phyloP scores from a whole-genome alignment of 2,888 invertebrate species.

The Limnephilus marmoratus region DNA sequence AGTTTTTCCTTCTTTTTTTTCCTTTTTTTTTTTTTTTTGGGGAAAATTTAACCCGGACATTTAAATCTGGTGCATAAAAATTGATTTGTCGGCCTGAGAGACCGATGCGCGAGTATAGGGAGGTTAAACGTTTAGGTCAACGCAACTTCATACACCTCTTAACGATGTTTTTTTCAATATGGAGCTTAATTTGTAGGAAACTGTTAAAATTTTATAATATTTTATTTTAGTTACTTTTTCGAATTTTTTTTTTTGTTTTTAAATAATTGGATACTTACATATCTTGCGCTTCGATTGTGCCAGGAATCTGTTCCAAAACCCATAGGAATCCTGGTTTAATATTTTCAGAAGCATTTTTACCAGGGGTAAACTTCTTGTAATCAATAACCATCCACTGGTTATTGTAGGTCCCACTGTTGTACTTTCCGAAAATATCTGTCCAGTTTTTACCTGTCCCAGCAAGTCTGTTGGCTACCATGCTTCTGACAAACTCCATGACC shows the following conservation, averaged over 20 bases:
- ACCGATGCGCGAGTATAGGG: too few relatives aligned
- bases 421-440: conserved; percentile 77
- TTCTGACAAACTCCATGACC: conserved; percentile 79
- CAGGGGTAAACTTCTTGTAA: conserved; percentile 80
- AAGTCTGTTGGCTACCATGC: conserved; percentile 82
- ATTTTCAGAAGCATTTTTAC: conserved; percentile 62
- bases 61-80: too few relatives aligned
- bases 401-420: conserved; percentile 87
- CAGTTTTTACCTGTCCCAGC: conserved; percentile 79
- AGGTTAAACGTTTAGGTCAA: too few relatives aligned
- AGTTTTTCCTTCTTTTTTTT: too few relatives aligned
- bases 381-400: conserved; percentile 86
- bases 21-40: too few relatives aligned
- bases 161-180: too few relatives aligned
- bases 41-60: too few relatives aligned
- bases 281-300: conserved; percentile 71
- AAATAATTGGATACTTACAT: conserved; percentile 68
- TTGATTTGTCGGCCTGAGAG: too few relatives aligned
- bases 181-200: too few relatives aligned
- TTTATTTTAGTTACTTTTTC: neutral
- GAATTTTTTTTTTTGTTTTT: neutral
- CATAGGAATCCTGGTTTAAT: conserved; percentile 76
- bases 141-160: too few relatives aligned
- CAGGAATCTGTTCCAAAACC: conserved; percentile 81
- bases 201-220: too few relatives aligned